A percentile compares a stretch with the other conserved stretches of the same genome.
Evolutionary conservation across 2,113 vertebrate genomes (phyloP).

Genomic region (Orthonyx spaldingii): DNA sequence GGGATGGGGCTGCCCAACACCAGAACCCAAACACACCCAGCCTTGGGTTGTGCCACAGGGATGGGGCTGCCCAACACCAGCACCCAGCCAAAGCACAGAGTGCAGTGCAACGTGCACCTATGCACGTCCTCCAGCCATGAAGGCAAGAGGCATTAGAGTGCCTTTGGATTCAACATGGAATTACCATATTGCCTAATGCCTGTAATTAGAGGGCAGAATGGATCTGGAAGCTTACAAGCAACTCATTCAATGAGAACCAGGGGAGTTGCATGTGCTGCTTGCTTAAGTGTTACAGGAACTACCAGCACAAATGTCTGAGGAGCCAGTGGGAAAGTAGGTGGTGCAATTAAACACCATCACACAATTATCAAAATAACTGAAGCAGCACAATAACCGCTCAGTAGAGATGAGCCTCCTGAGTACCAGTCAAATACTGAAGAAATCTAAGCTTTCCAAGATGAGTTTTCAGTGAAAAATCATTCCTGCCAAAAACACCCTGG

Average conservation of each 20-base stretch:
- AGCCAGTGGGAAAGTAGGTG: constrained; percentile 5
- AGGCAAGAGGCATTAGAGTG: neutral
- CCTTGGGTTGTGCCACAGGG: neutral
- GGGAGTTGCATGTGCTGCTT: neutral
- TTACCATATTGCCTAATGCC: constrained; percentile 30
- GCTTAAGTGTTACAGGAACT: neutral
- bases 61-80: neutral
- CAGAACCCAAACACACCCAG: neutral
- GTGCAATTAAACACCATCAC: neutral
- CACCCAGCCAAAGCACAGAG: neutral
- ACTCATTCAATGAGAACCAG: neutral
- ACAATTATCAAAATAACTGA: constrained; percentile 1
- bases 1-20: neutral
- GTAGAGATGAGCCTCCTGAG: neutral
- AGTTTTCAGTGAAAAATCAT: neutral
- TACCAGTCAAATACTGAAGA: neutral
- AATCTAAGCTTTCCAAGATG: neutral
- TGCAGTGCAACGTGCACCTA: neutral
- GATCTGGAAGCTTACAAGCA: constrained; percentile 34
- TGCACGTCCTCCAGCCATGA: neutral
- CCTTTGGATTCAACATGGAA: constrained; percentile 6
- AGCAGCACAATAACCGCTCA: neutral
- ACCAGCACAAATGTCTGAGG: neutral
- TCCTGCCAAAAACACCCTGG: neutral
- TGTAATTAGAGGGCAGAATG: constrained; percentile 58